Evolutionary conservation across 2,888 invertebrate genomes (phyloP).

Genomic region (Drosophila birchii): DNA sequence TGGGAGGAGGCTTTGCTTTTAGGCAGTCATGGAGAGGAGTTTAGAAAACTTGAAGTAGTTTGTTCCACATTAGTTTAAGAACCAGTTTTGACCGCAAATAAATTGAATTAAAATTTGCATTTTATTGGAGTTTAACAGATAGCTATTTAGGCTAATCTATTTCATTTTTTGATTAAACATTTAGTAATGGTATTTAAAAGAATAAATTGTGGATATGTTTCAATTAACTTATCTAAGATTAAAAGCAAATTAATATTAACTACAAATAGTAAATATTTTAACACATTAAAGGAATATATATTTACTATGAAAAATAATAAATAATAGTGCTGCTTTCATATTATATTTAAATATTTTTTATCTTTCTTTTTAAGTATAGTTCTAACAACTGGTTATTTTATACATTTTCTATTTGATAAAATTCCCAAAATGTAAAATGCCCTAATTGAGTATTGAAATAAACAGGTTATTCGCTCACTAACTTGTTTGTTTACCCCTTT

Average conservation of each 20-base stretch:
- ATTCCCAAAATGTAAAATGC: slow-evolving; percentile 7
- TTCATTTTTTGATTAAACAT: not conserved
- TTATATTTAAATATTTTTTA: too few species aligned
- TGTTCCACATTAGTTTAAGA: slow-evolving; percentile 6
- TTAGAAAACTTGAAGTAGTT: not conserved
- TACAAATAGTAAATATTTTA: not conserved
- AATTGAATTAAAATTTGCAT: not conserved
- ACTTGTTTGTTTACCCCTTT: slow-evolving; percentile 8
- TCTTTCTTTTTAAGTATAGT: not conserved
- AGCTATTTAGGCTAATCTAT: not conserved
- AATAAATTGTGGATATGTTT: not conserved
- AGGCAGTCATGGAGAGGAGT: not conserved
- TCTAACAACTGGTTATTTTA: not conserved
- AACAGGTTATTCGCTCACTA: slow-evolving; percentile 5
- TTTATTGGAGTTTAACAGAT: not conserved
- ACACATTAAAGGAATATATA: too few species aligned
- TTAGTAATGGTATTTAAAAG: not conserved
- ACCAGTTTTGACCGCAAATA: slow-evolving; percentile 10
- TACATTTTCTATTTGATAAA: not conserved
- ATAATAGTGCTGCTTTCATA: too few species aligned
- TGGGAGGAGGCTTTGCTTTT: not conserved
- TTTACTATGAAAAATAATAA: too few species aligned
- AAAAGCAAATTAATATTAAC: not conserved
- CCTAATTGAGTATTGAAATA: slow-evolving; percentile 8
- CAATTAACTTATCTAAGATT: not conserved